Conservation (phyloP, 1,140 invertebrate genomes). For the Ips typographus region DNA sequence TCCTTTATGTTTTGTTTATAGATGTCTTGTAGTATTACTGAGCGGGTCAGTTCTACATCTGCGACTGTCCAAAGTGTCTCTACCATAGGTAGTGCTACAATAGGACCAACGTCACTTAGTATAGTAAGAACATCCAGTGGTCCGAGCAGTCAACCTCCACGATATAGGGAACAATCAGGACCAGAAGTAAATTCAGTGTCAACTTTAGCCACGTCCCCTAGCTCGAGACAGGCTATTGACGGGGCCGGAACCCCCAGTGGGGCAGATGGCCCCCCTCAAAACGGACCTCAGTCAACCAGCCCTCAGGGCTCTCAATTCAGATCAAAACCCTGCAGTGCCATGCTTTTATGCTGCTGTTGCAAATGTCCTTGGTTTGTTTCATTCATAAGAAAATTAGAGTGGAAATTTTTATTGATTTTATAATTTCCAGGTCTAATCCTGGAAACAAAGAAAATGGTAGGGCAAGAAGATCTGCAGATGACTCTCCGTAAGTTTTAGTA, state of each 20-base stretch:
- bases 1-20: slow-evolving; percentile 14
- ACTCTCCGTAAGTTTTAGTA: slow-evolving; percentile 62
- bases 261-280: slow-evolving; percentile 35
- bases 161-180: slow-evolving; percentile 13
- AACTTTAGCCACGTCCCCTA: slow-evolving; percentile 44
- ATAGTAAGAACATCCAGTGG: slow-evolving; percentile 6
- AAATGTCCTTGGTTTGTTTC: slow-evolving; percentile 67
- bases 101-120: slow-evolving; percentile 7
- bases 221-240: slow-evolving; percentile 40
- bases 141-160: slow-evolving; percentile 7
- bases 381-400: not conserved
- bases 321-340: slow-evolving; percentile 62
- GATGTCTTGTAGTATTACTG: slow-evolving; percentile 53
- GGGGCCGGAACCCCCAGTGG: slow-evolving; percentile 29
- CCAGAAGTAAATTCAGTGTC: slow-evolving; percentile 19
- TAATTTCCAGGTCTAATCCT: slow-evolving; percentile 60
- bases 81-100: slow-evolving; percentile 10
- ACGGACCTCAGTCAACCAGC: slow-evolving; percentile 40
- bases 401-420: not conserved
- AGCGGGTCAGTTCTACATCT: slow-evolving; percentile 43
- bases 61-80: slow-evolving; percentile 31
- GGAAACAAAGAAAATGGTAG: slow-evolving; percentile 66
- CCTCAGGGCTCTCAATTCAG: slow-evolving; percentile 41
- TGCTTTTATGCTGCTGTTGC: slow-evolving; percentile 72
- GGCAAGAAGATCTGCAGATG: slow-evolving; percentile 59